Conservation (phyloP, 2,888 invertebrate genomes). For the Philereme vetulata region DNA sequence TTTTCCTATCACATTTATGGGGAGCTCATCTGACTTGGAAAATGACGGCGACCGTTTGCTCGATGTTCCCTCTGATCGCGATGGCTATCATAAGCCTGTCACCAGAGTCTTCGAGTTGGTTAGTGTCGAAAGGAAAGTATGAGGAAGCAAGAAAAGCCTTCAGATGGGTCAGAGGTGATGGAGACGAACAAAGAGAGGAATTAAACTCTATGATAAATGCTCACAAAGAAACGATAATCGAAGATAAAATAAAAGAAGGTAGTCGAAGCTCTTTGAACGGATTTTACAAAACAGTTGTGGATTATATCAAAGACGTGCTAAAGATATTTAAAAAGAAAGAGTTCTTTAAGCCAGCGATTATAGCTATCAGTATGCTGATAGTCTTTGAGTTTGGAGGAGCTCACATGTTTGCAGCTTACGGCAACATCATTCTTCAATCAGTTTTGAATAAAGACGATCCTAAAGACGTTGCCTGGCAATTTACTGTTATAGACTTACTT, state of each 20-base stretch:
- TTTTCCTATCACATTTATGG: constrained; percentile 85
- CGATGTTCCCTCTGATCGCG: constrained; percentile 74
- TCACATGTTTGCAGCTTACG: constrained; percentile 77
- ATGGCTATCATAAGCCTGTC: constrained; percentile 75
- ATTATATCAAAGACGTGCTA: constrained; percentile 58
- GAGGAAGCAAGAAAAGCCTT: constrained; percentile 84
- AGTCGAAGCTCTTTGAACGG: constrained; percentile 50
- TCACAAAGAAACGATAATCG: constrained; percentile 61
- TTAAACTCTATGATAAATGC: constrained; percentile 70
- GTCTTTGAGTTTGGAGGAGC: constrained; percentile 78
- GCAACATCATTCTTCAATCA: constrained; percentile 70
- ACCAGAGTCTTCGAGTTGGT: constrained; percentile 88
- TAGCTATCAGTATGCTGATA: constrained; percentile 76
- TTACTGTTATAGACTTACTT: constrained; percentile 86
- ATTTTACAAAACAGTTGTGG: constrained; percentile 53
- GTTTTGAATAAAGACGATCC: constrained; percentile 64
- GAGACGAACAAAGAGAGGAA: constrained; percentile 70
- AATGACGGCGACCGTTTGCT: constrained; percentile 81
- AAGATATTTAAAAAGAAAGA: constrained; percentile 76
- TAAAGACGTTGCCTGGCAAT: constrained; percentile 80
- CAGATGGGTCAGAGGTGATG: constrained; percentile 84
- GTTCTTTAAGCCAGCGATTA: constrained; percentile 74
- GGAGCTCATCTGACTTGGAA: constrained; percentile 86
- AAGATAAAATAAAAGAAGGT: constrained; percentile 49
- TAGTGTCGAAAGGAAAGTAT: constrained; percentile 83